Evolutionary conservation across 2,888 invertebrate genomes (phyloP).

Genomic region (Drosophila demipolita): DNA sequence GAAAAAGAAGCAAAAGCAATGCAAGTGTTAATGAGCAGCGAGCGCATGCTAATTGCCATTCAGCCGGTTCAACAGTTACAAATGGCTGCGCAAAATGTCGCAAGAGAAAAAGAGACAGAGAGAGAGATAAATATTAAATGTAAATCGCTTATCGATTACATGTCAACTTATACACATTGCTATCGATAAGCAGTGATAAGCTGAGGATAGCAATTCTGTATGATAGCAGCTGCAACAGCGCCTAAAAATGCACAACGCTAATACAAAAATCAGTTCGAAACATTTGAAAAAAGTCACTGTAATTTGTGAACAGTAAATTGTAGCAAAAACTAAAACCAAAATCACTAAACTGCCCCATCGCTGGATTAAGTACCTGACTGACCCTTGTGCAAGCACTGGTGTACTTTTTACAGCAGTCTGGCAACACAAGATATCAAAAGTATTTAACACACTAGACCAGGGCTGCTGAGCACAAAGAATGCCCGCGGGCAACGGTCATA

Average conservation of each 20-base stretch:
- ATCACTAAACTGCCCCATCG: constrained; percentile 2
- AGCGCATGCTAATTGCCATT: constrained; percentile 70
- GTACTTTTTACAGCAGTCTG: constrained; percentile 12
- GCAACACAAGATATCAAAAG: background rate
- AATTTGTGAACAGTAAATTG: background rate
- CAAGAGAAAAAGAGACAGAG: background rate
- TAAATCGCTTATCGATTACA: constrained; percentile 6
- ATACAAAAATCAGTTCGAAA: background rate
- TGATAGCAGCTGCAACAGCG: background rate
- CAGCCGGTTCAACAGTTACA: constrained; percentile 28
- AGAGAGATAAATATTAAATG: background rate
- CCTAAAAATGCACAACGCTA: constrained; percentile 4
- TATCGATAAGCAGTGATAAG: background rate
- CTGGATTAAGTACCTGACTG: background rate
- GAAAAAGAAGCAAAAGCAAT: constrained; percentile 6
- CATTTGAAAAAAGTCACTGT: background rate
- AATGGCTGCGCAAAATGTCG: constrained; percentile 34
- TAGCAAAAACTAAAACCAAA: constrained; percentile 15
- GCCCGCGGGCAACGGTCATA: background rate
- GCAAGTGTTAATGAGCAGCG: constrained; percentile 65
- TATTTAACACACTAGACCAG: constrained; percentile 18
- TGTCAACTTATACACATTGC: too few relatives aligned
- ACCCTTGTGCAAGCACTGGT: background rate
- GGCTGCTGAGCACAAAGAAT: constrained; percentile 9
- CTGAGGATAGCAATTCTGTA: background rate